Base-by-base conservation (phyloP, 2,888 invertebrate genomes). In the Nemapogon koenigi region DNA sequence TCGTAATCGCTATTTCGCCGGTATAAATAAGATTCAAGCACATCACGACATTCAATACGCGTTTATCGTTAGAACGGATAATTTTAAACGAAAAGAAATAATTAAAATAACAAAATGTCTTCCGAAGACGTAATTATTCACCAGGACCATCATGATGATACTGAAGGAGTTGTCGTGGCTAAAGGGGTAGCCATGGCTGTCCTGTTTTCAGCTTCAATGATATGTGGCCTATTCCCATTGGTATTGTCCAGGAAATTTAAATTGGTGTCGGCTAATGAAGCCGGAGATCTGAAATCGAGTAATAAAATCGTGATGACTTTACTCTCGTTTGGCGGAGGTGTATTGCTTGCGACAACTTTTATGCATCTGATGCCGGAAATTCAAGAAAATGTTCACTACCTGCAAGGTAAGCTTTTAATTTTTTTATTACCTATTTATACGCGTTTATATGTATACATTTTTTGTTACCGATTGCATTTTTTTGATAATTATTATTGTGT, bases 271-370 rank as follows among this genome's bases (percentile, higher is more conserved):
- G 53, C 66, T 1, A 67, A 70, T 8, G 73, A 80, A 14, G 75
- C 80, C 1, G 73, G 75, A 35, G 66, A 65, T 42, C 62, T 81
- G 22, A 72, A 70, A 48, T 61, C 68, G 3, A 83, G 81, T 6
- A 81, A 79, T 48, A 57, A 56, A 44, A 50, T 82, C 14, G 84
- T 88, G 17, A 78, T 84, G 51, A 66, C 86, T 13, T 62, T 90
- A 16, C 69, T 92, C 15, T 87, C 89, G n/a, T 88, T 91, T 46
- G 92, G 91, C 11, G 92, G 91, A n/a, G 92, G 92, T 7, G 91
- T 92, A 1, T 69, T 93, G 13, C 67, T 93, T 26, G 86, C 88
- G 44, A 92, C 92, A 2, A 91, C 91, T 3, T 91, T 93, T 55
- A 64, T 91, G 46, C 92, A 93, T 53, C 70, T 93, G 50, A 68